These are phyloP conservation scores for Noturus placidus DNA, from an alignment of 2,113 vertebrate genomes.

Conservation along the genomic window DNA sequence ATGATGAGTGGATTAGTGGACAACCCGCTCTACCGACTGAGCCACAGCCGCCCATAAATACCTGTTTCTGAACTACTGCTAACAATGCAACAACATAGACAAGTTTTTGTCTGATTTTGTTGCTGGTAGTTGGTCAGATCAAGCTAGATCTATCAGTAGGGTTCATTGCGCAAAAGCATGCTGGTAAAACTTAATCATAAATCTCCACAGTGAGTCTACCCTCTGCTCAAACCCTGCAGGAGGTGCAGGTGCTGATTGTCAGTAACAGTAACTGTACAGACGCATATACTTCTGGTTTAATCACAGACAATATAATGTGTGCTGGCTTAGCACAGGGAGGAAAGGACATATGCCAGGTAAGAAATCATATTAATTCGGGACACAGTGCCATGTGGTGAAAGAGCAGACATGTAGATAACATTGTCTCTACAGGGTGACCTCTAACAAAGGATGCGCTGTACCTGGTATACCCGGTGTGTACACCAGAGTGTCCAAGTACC, in stretches of 20 bases:
- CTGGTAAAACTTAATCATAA: neutral
- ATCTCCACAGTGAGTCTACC: slow-evolving; percentile 40
- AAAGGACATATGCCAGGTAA: slow-evolving; percentile 64
- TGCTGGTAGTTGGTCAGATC: neutral
- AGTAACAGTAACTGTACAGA: slow-evolving; percentile 40
- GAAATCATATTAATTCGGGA: neutral
- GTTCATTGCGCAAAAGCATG: neutral
- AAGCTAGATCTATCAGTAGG: neutral
- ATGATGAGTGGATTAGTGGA: too few relatives aligned
- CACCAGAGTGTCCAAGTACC: slow-evolving; percentile 72
- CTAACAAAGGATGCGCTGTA: slow-evolving; percentile 67
- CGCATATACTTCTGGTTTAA: slow-evolving; percentile 38
- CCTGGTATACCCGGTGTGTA: slow-evolving; percentile 80
- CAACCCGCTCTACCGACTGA: too few relatives aligned
- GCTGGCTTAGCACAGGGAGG: slow-evolving; percentile 56
- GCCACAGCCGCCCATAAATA: too few relatives aligned
- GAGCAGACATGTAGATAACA: neutral
- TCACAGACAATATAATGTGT: slow-evolving; percentile 53
- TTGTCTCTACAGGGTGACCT: slow-evolving; percentile 72
- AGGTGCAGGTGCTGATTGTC: slow-evolving; percentile 61
- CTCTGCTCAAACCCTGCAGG: slow-evolving; percentile 58
- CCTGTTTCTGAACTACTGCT: too few relatives aligned
- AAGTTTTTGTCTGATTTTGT: too few relatives aligned
- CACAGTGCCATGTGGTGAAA: neutral
- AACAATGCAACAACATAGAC: too few relatives aligned